phyloP scores from a whole-genome alignment of 2,113 vertebrate genomes.

The Leucopsar rothschildi region DNA sequence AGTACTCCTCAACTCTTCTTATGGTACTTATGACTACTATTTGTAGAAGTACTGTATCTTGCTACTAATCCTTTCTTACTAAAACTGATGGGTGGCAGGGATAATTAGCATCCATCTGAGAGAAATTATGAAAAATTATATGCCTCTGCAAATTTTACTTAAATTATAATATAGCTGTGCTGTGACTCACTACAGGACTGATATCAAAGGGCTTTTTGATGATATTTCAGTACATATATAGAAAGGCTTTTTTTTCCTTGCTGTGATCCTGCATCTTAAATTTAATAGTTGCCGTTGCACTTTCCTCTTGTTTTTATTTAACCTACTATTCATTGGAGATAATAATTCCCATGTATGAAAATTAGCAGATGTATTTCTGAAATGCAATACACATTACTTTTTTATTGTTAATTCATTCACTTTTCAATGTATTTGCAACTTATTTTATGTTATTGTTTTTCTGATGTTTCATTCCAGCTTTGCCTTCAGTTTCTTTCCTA shows the following conservation, averaged over 20 bases:
- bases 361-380: background rate
- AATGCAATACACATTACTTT: fast-evolving
- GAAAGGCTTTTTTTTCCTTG: background rate
- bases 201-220: background rate
- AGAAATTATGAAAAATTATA: background rate
- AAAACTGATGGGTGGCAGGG: background rate
- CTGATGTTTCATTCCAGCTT: background rate
- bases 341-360: background rate
- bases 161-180: background rate
- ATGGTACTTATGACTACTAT: background rate
- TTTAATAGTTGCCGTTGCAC: background rate
- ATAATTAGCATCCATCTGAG: background rate
- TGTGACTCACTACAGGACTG: background rate
- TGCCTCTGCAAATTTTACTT: background rate
- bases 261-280: background rate
- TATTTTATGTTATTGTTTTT: background rate
- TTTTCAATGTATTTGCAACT: background rate
- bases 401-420: background rate
- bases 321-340: background rate
- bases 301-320: background rate
- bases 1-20: background rate
- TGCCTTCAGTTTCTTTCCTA: background rate
- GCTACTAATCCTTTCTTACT: background rate
- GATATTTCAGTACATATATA: background rate
- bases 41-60: background rate